Percentiles rank a stretch among this genome's conserved stretches.
phyloP scores from a whole-genome alignment of 2,113 vertebrate species.

The Paratilapia polleni region DNA sequence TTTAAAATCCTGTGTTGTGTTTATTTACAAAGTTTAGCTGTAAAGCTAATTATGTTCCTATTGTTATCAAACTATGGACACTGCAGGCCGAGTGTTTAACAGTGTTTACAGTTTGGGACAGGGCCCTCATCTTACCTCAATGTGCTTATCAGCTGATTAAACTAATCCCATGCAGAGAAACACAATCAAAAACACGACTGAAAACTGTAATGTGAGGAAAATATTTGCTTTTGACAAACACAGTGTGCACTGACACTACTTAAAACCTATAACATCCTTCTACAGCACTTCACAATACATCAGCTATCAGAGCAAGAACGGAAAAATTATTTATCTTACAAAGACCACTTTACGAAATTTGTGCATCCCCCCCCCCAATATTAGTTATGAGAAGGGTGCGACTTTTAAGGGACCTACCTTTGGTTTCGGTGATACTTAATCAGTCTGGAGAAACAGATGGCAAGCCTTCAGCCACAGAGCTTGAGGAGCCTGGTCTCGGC shows the following conservation, averaged over 20 bases:
- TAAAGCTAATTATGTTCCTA: neutral
- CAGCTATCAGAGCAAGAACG: neutral
- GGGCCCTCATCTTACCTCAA: conserved; percentile 31
- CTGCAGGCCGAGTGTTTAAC: neutral
- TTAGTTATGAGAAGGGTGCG: neutral
- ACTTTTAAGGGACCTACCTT: neutral
- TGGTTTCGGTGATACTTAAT: conserved; percentile 39
- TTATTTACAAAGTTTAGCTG: neutral
- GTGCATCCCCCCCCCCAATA: neutral
- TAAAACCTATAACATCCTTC: neutral
- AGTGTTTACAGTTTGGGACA: conserved; percentile 2
- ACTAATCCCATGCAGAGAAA: conserved; percentile 42
- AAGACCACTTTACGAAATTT: neutral
- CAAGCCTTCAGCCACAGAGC: conserved; percentile 25
- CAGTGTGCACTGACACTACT: neutral
- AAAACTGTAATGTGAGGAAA: neutral
- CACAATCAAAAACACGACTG: neutral
- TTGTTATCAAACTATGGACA: neutral
- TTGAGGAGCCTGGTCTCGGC: conserved; percentile 10
- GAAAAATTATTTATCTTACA: neutral
- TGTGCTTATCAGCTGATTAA: conserved; percentile 58
- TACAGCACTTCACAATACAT: neutral
- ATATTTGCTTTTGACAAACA: neutral
- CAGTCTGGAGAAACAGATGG: conserved; percentile 63
- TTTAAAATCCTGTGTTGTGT: neutral